Evolutionary conservation across 2,113 vertebrate species (phyloP).

Genomic region (Galeopterus variegatus): DNA sequence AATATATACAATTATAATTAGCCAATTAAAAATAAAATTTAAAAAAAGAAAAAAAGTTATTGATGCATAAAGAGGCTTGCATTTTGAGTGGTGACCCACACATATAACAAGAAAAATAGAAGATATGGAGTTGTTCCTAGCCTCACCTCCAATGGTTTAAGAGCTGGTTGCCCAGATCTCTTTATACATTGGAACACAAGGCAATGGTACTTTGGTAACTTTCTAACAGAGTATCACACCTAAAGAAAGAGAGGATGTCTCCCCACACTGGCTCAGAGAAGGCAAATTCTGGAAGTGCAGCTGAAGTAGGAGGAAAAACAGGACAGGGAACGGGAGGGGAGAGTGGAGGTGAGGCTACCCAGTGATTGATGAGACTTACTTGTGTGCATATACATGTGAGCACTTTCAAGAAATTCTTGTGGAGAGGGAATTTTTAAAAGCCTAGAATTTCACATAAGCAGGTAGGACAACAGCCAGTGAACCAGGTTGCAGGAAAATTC

Average conservation of each 20-base stretch:
- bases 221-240: neutral
- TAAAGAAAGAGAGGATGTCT: constrained; percentile 23
- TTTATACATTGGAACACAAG: neutral
- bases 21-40: neutral
- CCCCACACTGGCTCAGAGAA: constrained; percentile 13
- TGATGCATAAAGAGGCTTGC: neutral
- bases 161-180: neutral
- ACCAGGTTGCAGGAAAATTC: neutral
- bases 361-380: neutral
- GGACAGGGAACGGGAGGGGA: neutral
- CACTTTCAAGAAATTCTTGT: neutral
- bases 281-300: neutral
- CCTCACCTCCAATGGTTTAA: neutral
- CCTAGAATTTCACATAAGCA: neutral
- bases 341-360: neutral
- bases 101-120: neutral
- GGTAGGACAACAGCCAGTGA: neutral
- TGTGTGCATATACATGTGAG: rapidly evolving
- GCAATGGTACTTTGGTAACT: neutral
- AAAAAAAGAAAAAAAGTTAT: neutral
- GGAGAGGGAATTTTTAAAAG: neutral
- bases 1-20: neutral
- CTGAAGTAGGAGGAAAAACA: neutral
- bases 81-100: neutral
- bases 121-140: neutral